A percentile compares a stretch with the other conserved stretches of the same genome.
phyloP scores from a whole-genome alignment of 2,888 invertebrate genomes.

The Sicus ferrugineus region DNA sequence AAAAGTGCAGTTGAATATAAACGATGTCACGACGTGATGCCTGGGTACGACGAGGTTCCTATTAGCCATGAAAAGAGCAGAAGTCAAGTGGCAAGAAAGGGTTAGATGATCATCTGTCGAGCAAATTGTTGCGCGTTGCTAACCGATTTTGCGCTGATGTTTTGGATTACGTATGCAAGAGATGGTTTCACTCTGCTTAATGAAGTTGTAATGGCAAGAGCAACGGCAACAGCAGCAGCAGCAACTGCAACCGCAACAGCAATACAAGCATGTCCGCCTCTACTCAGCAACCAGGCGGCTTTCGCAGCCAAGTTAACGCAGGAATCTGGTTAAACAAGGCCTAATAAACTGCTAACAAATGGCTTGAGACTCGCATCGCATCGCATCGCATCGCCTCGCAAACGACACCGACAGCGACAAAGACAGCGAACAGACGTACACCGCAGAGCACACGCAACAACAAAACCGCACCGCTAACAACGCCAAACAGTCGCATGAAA shows the following conservation, averaged over 20 bases:
- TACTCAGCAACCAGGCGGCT: not conserved
- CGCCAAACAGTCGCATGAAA: slow-evolving; percentile 5
- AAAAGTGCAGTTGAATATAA: no score
- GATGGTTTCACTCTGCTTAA: not conserved
- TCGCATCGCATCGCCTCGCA: not conserved
- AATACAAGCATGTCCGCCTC: not conserved
- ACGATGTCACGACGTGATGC: no score
- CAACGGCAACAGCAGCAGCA: slow-evolving; percentile 1
- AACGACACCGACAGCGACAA: not conserved
- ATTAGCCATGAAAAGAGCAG: no score
- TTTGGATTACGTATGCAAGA: not conserved
- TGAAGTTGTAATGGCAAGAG: not conserved
- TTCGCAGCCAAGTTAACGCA: not conserved
- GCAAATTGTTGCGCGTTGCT: no score
- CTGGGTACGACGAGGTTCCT: no score
- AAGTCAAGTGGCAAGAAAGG: no score
- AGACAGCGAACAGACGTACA: not conserved
- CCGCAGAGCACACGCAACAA: not conserved
- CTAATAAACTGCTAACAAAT: slow-evolving; percentile 29
- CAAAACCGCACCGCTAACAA: not conserved
- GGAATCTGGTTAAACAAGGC: slow-evolving; percentile 27
- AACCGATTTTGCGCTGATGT: not conserved
- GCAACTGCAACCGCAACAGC: not conserved
- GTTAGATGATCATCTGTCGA: no score
- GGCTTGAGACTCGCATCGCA: not conserved